Evolutionary conservation across 2,797 vertebrate species (phyloP).

Genomic region (Chiloscyllium punctatum): DNA sequence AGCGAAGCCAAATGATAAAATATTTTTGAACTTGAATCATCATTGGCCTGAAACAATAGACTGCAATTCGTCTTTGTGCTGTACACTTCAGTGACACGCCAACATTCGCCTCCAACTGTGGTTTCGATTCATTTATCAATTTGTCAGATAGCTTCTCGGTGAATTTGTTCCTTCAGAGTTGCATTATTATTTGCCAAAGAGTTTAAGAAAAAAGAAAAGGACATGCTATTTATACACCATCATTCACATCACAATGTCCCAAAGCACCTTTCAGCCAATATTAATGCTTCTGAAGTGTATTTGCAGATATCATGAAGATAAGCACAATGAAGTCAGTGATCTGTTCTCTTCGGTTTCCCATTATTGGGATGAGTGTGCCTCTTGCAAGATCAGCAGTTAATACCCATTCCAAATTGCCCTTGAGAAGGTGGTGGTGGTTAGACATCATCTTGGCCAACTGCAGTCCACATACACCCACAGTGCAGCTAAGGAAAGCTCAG

Average conservation of each 20-base stretch:
- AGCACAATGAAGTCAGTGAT: not conserved
- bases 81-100: not conserved
- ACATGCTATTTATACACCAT: not conserved
- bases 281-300: too few species aligned
- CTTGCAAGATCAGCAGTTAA: too few species aligned
- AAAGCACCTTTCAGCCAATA: too few species aligned
- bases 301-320: too few species aligned
- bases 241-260: too few species aligned
- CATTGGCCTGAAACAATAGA: not conserved
- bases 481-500: too few species aligned
- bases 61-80: not conserved
- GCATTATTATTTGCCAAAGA: not conserved
- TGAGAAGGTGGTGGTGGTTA: too few species aligned
- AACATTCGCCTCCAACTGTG: not conserved
- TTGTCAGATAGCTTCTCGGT: not conserved
- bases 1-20: not conserved
- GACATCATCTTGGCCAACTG: too few species aligned
- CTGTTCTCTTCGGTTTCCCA: too few species aligned
- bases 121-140: not conserved
- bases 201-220: not conserved
- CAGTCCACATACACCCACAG: too few species aligned
- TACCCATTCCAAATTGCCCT: too few species aligned
- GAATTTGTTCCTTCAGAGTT: not conserved
- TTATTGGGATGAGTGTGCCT: too few species aligned
- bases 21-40: not conserved